Evolutionary conservation across 2,797 vertebrate genomes (phyloP).

Genomic region (Thalassophryne amazonica): DNA sequence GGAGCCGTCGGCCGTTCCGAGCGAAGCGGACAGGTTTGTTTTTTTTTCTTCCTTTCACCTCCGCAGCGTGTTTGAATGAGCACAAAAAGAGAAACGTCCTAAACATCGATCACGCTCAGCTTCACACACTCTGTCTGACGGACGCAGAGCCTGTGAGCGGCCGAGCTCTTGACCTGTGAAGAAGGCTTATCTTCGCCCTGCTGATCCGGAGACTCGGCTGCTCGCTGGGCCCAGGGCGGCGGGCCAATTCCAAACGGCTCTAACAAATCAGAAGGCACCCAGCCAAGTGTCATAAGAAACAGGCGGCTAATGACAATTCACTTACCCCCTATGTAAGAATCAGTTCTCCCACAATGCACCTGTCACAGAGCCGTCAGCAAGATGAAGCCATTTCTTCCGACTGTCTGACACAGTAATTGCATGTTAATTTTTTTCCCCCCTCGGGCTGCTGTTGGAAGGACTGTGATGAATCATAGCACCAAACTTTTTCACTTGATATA

Average conservation of each 20-base stretch:
- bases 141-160: conserved; percentile 83
- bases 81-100: conserved; percentile 24
- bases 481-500: conserved; percentile 77
- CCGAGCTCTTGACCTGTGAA: conserved; percentile 85
- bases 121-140: conserved; percentile 77
- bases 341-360: conserved; percentile 98
- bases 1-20: conserved; percentile 81
- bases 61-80: conserved; percentile 31
- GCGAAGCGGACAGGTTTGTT: conserved; percentile 68
- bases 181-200: conserved; percentile 80
- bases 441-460: conserved; percentile 86
- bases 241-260: conserved; percentile 90
- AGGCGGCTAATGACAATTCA: conserved; percentile 98
- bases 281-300: conserved; percentile 92
- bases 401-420: conserved; percentile 96
- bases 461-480: conserved; percentile 90
- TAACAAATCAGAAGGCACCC: conserved; percentile 94
- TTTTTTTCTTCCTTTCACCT: conserved; percentile 23
- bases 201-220: conserved; percentile 78
- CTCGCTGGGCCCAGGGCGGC: conserved; percentile 74
- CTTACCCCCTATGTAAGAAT: conserved; percentile 93
- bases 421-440: conserved; percentile 86
- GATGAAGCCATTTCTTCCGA: conserved; percentile 91
- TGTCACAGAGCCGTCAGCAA: conserved; percentile 92
- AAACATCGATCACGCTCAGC: conserved; percentile 78